phyloP scores from a whole-genome alignment of 1,140 invertebrate genomes.

The Fopius arisanus region DNA sequence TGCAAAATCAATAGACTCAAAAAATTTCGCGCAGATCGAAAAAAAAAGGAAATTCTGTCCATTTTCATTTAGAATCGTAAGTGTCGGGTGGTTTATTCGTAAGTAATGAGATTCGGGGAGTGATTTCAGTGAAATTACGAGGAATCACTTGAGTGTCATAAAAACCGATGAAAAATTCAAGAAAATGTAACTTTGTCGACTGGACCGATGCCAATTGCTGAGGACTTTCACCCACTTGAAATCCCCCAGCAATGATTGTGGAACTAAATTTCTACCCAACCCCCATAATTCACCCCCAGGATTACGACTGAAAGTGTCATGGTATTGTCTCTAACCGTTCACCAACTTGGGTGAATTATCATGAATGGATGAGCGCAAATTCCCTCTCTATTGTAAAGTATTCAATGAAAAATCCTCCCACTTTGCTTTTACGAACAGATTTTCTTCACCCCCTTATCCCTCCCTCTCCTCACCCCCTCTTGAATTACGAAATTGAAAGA shows the following conservation, averaged over 20 bases:
- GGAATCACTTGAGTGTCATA: neutral
- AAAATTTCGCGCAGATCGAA: too few relatives aligned
- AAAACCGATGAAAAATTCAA: neutral
- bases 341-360: neutral
- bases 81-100: too few relatives aligned
- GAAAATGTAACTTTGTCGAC: neutral
- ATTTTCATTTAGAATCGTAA: too few relatives aligned
- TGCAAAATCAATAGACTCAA: too few relatives aligned
- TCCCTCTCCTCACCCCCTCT: too few relatives aligned
- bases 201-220: neutral
- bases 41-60: too few relatives aligned
- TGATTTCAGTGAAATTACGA: too few relatives aligned
- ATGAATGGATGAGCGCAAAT: neutral
- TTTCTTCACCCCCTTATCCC: neutral
- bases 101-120: too few relatives aligned
- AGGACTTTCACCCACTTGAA: slow-evolving; percentile 5
- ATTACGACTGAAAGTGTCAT: slow-evolving; percentile 1
- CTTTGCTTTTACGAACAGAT: neutral
- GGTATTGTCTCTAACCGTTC: slow-evolving; percentile 1
- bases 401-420: neutral
- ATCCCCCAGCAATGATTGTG: neutral
- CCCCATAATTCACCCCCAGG: neutral
- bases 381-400: neutral
- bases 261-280: neutral
- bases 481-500: neutral